phyloP scores from a whole-genome alignment of 2,113 vertebrate genomes.

The Ptyas mucosa region DNA sequence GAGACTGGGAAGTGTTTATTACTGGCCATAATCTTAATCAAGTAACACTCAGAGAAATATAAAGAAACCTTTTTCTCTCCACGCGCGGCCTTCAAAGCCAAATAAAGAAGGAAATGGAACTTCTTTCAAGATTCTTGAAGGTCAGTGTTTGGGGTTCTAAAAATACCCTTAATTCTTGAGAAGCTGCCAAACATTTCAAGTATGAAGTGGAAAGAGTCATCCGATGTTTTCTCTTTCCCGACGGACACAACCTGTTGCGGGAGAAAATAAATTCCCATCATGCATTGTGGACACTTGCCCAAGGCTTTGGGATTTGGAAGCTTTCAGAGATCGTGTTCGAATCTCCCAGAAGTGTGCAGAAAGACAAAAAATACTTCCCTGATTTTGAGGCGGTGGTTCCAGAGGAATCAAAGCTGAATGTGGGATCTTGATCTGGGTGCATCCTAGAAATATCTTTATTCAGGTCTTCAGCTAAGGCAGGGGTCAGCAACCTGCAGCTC shows the following conservation, averaged over 20 bases:
- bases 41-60: constrained; percentile 64
- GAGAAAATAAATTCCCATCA: not conserved
- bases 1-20: constrained; percentile 55
- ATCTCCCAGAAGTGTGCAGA: not conserved
- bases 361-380: not conserved
- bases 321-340: not conserved
- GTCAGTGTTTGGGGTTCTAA: constrained; percentile 18
- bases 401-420: not conserved
- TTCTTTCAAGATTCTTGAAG: constrained; percentile 57
- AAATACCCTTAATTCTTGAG: constrained; percentile 34
- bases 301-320: not conserved
- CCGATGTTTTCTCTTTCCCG: rapidly evolving
- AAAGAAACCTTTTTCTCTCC: constrained; percentile 45
- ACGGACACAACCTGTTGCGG: not conserved
- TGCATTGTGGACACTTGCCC: not conserved
- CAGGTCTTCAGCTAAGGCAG: not conserved
- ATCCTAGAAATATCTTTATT: not conserved
- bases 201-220: constrained; percentile 12
- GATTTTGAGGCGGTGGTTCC: not conserved
- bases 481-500: too few relatives aligned
- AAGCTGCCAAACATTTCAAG: constrained; percentile 41
- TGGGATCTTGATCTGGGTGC: not conserved
- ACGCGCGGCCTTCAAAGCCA: constrained; percentile 59
- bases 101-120: constrained; percentile 64
- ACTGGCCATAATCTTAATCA: constrained; percentile 65